Conservation (phyloP, 2,797 vertebrate species). For the Selene dorsalis region DNA sequence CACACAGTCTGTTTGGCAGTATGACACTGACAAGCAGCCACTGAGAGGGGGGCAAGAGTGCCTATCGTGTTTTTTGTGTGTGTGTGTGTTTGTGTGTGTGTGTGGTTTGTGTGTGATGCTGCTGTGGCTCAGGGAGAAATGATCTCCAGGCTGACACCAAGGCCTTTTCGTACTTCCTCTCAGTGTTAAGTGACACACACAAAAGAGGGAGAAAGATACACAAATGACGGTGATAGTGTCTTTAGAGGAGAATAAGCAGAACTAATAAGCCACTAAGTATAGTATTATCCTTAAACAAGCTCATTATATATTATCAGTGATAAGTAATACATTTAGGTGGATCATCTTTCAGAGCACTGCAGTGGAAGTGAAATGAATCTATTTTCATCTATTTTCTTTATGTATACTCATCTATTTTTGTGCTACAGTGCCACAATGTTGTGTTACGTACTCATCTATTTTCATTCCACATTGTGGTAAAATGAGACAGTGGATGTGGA, state of each 20-base stretch:
- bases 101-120: slow-evolving; percentile 22
- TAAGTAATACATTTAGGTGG: slow-evolving; percentile 44
- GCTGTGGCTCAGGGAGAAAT: slow-evolving; percentile 29
- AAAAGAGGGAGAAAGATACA: not conserved
- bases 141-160: slow-evolving; percentile 17
- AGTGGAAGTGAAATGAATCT: slow-evolving; percentile 47
- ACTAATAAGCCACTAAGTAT: slow-evolving; percentile 47
- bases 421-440: slow-evolving; percentile 49
- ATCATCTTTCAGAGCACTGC: slow-evolving; percentile 58
- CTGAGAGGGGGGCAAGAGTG: slow-evolving; percentile 49
- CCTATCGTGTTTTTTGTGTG: slow-evolving; percentile 41
- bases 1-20: slow-evolving; percentile 61
- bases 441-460: slow-evolving; percentile 64
- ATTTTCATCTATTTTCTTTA: slow-evolving; percentile 53
- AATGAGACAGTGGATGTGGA: slow-evolving; percentile 72
- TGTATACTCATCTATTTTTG: slow-evolving; percentile 62
- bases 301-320: slow-evolving; percentile 62
- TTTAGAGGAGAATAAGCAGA: slow-evolving; percentile 34
- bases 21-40: slow-evolving; percentile 63
- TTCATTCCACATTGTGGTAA: slow-evolving; percentile 66
- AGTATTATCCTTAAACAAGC: slow-evolving; percentile 52
- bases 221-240: slow-evolving; percentile 29
- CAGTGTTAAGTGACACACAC: slow-evolving; percentile 1
- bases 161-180: slow-evolving; percentile 2
- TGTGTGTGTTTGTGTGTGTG: not conserved